Evolutionary conservation across 2,797 vertebrate species (phyloP).

Genomic region (Phalloptychus januarius): DNA sequence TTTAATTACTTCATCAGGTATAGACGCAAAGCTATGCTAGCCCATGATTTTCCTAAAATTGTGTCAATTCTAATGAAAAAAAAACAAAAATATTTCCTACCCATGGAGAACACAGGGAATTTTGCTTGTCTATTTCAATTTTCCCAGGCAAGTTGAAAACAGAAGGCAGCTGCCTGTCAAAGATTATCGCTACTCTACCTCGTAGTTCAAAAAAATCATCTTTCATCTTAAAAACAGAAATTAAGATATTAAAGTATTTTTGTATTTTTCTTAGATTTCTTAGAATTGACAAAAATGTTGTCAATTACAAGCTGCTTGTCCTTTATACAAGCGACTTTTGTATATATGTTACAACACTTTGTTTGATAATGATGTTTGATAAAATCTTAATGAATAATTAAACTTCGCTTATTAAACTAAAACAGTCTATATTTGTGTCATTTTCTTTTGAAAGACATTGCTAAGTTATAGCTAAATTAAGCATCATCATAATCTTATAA

Average conservation of each 20-base stretch:
- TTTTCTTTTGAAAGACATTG: not conserved
- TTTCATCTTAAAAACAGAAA: not conserved
- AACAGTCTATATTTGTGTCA: not conserved
- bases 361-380: not conserved
- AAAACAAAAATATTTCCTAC: not conserved
- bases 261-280: not conserved
- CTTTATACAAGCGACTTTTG: not conserved
- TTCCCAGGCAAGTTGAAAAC: not conserved
- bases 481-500: not conserved
- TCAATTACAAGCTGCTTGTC: no score
- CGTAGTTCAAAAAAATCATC: not conserved
- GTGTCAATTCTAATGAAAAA: not conserved
- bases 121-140: not conserved
- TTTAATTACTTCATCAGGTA: no score
- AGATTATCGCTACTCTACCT: not conserved
- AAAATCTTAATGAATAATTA: not conserved
- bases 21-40: no score
- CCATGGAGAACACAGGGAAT: not conserved
- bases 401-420: not conserved
- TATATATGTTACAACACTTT: not conserved
- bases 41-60: not conserved
- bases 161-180: not conserved
- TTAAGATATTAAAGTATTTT: not conserved
- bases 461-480: not conserved
- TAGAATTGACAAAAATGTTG: not conserved